Percentiles rank a stretch among this genome's conserved stretches.
These are phyloP conservation scores for Coluber constrictor DNA, from an alignment of 2,797 vertebrate species.

Conservation along the genomic window DNA sequence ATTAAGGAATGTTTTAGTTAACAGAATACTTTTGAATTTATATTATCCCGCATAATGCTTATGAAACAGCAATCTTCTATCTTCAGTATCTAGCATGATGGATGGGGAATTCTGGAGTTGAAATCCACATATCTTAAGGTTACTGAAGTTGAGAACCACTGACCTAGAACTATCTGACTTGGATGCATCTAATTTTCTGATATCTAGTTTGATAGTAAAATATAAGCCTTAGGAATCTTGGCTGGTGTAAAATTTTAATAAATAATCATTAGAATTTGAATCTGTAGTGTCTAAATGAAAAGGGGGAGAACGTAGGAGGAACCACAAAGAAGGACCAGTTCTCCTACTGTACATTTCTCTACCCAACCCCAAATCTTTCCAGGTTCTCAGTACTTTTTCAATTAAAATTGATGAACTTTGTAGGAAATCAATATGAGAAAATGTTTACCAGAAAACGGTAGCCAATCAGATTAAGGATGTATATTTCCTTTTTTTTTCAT, in stretches of 20 bases:
- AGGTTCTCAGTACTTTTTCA: background rate
- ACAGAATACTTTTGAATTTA: background rate
- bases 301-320: background rate
- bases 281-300: background rate
- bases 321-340: background rate
- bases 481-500: no score
- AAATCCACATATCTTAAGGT: background rate
- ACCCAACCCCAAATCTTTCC: background rate
- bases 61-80: background rate
- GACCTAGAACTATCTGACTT: background rate
- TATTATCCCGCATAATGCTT: background rate
- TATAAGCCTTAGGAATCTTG: background rate
- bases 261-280: background rate
- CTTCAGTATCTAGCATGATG: background rate
- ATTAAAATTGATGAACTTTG: background rate
- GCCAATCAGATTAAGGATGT: background rate
- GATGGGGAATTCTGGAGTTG: background rate
- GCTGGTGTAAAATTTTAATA: background rate
- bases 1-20: background rate
- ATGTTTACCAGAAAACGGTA: background rate
- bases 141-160: background rate
- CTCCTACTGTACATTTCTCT: background rate
- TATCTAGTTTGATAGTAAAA: background rate
- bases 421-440: background rate
- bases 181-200: background rate